A percentile compares a stretch with the other conserved stretches of the same genome.
Conservation (phyloP, 2,888 invertebrate species). For the Netelia inedita region DNA sequence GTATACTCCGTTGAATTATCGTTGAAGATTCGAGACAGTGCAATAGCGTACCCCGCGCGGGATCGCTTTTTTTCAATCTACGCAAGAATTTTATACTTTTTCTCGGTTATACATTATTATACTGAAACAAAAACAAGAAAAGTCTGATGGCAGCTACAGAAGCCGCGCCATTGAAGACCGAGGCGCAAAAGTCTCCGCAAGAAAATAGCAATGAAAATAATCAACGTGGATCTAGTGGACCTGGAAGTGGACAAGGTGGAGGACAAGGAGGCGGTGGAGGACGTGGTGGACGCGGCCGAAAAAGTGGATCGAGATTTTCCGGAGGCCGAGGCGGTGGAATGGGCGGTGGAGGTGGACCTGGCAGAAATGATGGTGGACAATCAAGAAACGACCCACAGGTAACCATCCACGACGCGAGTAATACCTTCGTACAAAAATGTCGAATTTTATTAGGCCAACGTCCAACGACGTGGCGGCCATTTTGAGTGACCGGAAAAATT, state of each 20-base stretch:
- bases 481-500: slow-evolving; percentile 34
- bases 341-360: slow-evolving; percentile 70
- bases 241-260: slow-evolving; percentile 72
- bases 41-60: slow-evolving; percentile 55
- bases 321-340: slow-evolving; percentile 80
- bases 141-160: slow-evolving; percentile 77
- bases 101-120: slow-evolving; percentile 12
- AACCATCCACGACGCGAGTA: slow-evolving; percentile 13
- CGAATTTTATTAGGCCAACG: background rate
- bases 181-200: slow-evolving; percentile 74
- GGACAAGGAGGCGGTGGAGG: slow-evolving; percentile 72
- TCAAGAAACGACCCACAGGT: slow-evolving; percentile 71
- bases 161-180: slow-evolving; percentile 76
- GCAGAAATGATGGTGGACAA: slow-evolving; percentile 75
- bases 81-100: slow-evolving; percentile 2
- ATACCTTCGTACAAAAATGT: background rate
- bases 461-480: slow-evolving; percentile 34
- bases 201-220: slow-evolving; percentile 78
- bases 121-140: slow-evolving; percentile 11
- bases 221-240: slow-evolving; percentile 71
- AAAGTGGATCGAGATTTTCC: slow-evolving; percentile 80
- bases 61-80: slow-evolving; percentile 35
- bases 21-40: slow-evolving; percentile 3
- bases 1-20: background rate
- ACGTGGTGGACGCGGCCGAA: slow-evolving; percentile 80